phyloP scores from a whole-genome alignment of 2,113 vertebrate genomes.

The Excalfactoria chinensis region DNA sequence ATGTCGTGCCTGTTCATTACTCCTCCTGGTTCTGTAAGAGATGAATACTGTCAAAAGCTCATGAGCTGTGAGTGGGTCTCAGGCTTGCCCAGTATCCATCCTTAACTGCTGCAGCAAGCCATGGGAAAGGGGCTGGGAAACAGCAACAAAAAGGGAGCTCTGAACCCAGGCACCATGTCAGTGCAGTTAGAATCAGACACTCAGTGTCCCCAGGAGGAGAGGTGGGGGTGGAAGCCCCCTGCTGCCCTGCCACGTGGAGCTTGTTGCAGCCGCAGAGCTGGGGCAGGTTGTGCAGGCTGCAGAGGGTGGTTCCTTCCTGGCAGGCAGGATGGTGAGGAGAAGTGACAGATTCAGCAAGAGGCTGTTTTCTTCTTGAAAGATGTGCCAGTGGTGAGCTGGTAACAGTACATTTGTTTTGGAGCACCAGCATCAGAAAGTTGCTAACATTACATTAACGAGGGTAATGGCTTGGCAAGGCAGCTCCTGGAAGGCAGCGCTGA shows the following conservation, averaged over 20 bases:
- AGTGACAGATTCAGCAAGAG: not conserved
- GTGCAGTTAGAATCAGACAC: not conserved
- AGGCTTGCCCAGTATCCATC: not conserved
- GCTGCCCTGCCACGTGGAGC: not conserved
- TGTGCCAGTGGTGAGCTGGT: not conserved
- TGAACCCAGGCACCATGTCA: not conserved
- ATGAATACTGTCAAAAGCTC: not conserved
- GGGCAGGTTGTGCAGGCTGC: no score
- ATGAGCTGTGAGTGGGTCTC: not conserved
- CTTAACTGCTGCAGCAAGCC: not conserved
- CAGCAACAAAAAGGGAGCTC: not conserved
- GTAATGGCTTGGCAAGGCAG: constrained; percentile 24
- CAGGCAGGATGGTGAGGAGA: not conserved
- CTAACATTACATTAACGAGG: constrained; percentile 10
- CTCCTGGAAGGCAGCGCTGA: not conserved
- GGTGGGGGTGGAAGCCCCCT: not conserved
- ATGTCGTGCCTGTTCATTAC: not conserved
- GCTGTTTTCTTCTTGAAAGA: constrained; percentile 55
- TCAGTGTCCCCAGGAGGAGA: not conserved
- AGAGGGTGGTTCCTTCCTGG: no score
- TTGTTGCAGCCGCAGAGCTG: no score
- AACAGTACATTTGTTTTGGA: constrained; percentile 40
- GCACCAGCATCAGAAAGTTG: not conserved
- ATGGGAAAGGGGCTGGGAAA: not conserved
- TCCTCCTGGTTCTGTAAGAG: not conserved